Evolutionary conservation across 2,888 invertebrate genomes (phyloP), one percentile per base, ranked within the genome.

Genomic region (Exephanes ischioxanthus): DNA sequence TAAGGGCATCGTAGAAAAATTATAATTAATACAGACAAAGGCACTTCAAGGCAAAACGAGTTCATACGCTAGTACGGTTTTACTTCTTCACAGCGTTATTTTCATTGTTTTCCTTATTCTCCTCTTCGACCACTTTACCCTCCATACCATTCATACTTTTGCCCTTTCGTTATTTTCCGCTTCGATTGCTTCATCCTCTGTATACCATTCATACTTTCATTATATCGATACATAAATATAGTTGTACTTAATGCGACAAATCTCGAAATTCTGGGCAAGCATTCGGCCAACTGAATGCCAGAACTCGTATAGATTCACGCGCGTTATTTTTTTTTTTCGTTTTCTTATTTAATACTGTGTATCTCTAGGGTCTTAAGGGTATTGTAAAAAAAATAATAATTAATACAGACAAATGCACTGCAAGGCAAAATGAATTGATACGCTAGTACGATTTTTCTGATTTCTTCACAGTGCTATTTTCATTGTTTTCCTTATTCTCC

Each of bases 281-380:
- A n/a, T 80, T 76, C 14, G 67, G 9, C 67, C 77, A 68, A 68
- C 77, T 73, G 51, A 68, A 84, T 72, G 51, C 48, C 48, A 48
- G 55, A 45, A 33, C 22, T 77, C 19, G 19, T n/a, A 45, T 5
- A 41, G 37, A 71, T 37, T 48, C 3, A 19, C 30, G 11, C 14
- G 72, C 33, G 45, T 37, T 33, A 33, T 30, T 61, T 22, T 55
- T 22, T 11, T 55, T 14, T 14, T 58, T 58, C 4, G 3, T 26
- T 22, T 58, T 26, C 26, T 58, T 26, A 26, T 16, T 55, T 76
- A 76, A 76, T 80, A 76, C 58, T 71, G 26, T 51, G 30, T 72
- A 51, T 79, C 45, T 4, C 5, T 48, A 48, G 16, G 45, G 45
- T 16, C 63, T 70, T 41, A 70, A n/a, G 45, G 70, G 7, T 19